Evolutionary conservation across 2,797 vertebrate genomes (phyloP), one percentile per base, ranked within the genome.

Genomic region (Lutra lutra): DNA sequence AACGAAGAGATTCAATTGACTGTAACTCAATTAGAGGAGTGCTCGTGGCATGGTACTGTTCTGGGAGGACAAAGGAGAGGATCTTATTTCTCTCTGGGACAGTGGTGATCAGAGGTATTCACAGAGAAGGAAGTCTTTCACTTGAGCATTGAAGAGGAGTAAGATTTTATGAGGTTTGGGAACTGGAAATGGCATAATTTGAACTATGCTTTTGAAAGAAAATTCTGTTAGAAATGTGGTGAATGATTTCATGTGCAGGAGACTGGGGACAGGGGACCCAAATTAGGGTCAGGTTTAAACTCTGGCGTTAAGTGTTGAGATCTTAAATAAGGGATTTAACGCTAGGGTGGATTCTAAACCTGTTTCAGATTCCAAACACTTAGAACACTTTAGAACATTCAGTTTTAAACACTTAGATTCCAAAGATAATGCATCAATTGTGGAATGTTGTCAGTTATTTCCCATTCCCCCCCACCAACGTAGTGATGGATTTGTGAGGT

Each of bases 201-300:
- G 64, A 90, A 62, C 7, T 58, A 38, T 20, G 20, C 20, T 88
- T 89, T 86, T 62, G 66, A 91, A 82, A 64, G 40, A 85, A 56
- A 92, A 78, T 86, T 95, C 58, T 96, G n/a, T 75, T 82, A 82
- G 18, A 15, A 97, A 77, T 88, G 12, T 38, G 88, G 12, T 38
- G 88, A 32, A 80, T 87, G 23, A 21, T 54, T 64, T 80, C 68
- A 40, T 56, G 21, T n/a, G 2, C 62, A 40, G 43, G 17, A 91
- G 20, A 48, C 21, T 75, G 17, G 68, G 27, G 83, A 14, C 5
- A 66, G 78, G 32, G n/a, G 85, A 43, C 1, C 25, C 20, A 92
- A 15, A 7, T 54, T 96, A 46, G 29, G n/a, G 17, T 90, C 35
- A 68, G 1, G 77, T 80, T 78, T 91, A 86, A 93, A n/a, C 58